Conservation (phyloP, 1,140 invertebrate genomes). For the Chironomus striatipennis region DNA sequence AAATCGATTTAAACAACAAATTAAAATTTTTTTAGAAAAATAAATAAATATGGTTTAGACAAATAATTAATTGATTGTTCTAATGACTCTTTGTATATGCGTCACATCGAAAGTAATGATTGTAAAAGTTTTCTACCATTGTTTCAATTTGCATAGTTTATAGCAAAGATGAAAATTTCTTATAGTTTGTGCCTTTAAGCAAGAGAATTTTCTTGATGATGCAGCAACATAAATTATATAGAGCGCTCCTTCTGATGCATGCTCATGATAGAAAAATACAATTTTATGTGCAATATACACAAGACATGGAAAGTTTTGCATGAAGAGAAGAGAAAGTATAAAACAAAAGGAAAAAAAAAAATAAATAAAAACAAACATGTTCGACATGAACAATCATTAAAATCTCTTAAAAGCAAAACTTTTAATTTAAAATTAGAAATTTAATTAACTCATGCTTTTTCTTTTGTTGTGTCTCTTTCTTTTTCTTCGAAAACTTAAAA, state of each 20-base stretch:
- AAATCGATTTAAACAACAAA: too few species aligned
- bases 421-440: too few species aligned
- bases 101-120: background rate
- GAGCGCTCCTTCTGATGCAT: background rate
- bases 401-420: too few species aligned
- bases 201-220: background rate
- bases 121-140: background rate
- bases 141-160: background rate
- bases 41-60: too few species aligned
- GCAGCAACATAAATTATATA: conserved; percentile 4
- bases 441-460: too few species aligned
- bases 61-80: background rate
- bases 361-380: background rate
- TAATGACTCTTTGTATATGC: background rate
- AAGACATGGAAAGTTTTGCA: background rate
- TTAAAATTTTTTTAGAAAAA: too few species aligned
- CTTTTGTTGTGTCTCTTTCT: too few species aligned
- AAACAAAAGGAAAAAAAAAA: background rate
- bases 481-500: too few species aligned
- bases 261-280: background rate
- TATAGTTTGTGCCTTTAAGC: background rate
- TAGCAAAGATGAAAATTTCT: background rate
- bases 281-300: background rate
- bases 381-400: background rate
- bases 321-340: background rate